Conservation (phyloP, 2,888 invertebrate genomes). For the Andrena bucephala region DNA sequence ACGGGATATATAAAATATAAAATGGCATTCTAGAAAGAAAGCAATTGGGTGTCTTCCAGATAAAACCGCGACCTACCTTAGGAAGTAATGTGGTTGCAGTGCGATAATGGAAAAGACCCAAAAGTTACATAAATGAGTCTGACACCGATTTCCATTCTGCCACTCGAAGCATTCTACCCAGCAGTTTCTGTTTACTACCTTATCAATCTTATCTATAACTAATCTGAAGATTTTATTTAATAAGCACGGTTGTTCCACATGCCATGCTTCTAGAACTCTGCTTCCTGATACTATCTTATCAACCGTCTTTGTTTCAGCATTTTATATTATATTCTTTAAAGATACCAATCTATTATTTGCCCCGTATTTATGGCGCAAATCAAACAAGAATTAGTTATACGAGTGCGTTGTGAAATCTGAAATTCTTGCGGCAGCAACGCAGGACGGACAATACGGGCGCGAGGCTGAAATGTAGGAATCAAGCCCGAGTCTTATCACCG, state of each 20-base stretch:
- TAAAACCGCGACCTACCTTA: too few species aligned
- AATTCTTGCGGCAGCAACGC: background rate
- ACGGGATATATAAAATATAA: too few species aligned
- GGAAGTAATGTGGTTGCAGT: too few species aligned
- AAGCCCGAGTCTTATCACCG: slow-evolving; percentile 14
- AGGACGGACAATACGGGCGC: background rate
- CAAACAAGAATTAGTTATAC: too few species aligned
- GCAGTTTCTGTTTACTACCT: background rate
- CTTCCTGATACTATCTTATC: slow-evolving; percentile 35
- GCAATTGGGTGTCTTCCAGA: too few species aligned
- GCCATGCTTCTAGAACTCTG: background rate
- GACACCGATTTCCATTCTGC: too few species aligned
- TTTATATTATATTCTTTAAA: background rate
- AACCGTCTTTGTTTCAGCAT: slow-evolving; percentile 3
- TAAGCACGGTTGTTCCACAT: background rate
- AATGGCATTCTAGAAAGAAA: too few species aligned
- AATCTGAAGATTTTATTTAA: background rate
- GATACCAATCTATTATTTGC: too few species aligned
- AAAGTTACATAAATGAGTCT: too few species aligned
- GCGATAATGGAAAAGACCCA: too few species aligned
- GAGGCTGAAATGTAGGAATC: slow-evolving; percentile 12
- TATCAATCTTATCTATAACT: slow-evolving; percentile 23
- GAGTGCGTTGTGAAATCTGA: background rate
- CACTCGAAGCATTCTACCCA: too few species aligned
- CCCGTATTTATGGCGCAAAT: too few species aligned